These are phyloP conservation scores for Baccha elongata DNA, from an alignment of 2,888 invertebrate species.

Conservation along the genomic window DNA sequence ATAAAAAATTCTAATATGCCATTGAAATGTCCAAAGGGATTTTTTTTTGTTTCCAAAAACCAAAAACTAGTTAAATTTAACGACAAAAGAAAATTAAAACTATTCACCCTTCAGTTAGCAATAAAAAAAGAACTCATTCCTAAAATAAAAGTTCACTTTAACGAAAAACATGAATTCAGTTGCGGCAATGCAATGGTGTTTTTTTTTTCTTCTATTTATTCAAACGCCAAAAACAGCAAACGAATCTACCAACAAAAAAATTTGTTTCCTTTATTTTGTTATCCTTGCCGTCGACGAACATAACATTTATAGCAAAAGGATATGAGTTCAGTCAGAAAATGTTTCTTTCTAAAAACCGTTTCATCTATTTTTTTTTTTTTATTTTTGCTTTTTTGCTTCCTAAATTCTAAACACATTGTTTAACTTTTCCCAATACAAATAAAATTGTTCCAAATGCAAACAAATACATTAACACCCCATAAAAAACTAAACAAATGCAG, in stretches of 20 bases:
- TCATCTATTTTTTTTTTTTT: not conserved
- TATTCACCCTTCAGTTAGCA: not conserved
- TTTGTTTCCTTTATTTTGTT: constrained; percentile 20
- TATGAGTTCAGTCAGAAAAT: constrained; percentile 30
- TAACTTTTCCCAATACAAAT: constrained; percentile 71
- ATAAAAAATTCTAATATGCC: constrained; percentile 1
- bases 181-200: not conserved
- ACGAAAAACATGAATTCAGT: not conserved
- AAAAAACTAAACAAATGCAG: constrained; percentile 68
- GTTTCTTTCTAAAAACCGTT: constrained; percentile 2
- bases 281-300: constrained; percentile 15
- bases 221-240: constrained; percentile 46
- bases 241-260: constrained; percentile 30
- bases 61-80: constrained; percentile 18
- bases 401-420: constrained; percentile 70
- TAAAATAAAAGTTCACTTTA: constrained; percentile 37
- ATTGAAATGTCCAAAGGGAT: constrained; percentile 6
- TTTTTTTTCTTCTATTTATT: constrained; percentile 58
- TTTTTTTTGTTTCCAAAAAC: constrained; percentile 16
- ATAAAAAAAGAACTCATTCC: constrained; percentile 8
- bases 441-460: constrained; percentile 64
- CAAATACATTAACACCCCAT: constrained; percentile 73
- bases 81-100: constrained; percentile 12
- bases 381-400: constrained; percentile 4
- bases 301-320: constrained; percentile 23